Conservation (phyloP, 1,140 invertebrate species). For the Parasteatoda tepidariorum region DNA sequence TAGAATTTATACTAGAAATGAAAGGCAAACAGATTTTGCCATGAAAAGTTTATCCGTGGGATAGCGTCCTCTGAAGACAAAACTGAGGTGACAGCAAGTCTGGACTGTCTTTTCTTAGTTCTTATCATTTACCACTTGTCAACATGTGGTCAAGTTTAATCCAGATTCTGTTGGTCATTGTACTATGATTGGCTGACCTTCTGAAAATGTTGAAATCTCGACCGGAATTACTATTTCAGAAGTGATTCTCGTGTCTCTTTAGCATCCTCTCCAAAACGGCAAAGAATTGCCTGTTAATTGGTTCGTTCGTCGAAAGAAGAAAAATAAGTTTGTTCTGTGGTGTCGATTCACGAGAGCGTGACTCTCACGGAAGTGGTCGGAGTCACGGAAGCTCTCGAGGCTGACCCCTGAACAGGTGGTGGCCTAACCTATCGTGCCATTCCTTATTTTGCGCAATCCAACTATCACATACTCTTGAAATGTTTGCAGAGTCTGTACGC, state of each 20-base stretch:
- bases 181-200: not conserved
- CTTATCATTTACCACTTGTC: too few relatives aligned
- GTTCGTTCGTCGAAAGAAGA: too few relatives aligned
- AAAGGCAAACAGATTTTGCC: too few relatives aligned
- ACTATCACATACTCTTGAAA: not conserved
- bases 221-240: not conserved
- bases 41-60: too few relatives aligned
- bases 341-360: constrained; percentile 49
- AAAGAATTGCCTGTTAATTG: not conserved
- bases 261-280: not conserved
- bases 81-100: too few relatives aligned
- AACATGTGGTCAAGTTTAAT: too few relatives aligned
- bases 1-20: too few relatives aligned
- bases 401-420: constrained; percentile 39
- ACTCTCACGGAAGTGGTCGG: constrained; percentile 41
- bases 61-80: too few relatives aligned
- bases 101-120: too few relatives aligned
- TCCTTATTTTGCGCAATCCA: not conserved
- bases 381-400: constrained; percentile 51
- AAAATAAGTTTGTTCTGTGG: too few relatives aligned
- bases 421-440: constrained; percentile 32
- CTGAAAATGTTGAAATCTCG: not conserved
- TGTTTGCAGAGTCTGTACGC: not conserved
- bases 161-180: too few relatives aligned
- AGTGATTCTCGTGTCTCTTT: not conserved